Evolutionary conservation across 2,797 vertebrate species (phyloP).

Genomic region (Tragelaphus eurycerus): DNA sequence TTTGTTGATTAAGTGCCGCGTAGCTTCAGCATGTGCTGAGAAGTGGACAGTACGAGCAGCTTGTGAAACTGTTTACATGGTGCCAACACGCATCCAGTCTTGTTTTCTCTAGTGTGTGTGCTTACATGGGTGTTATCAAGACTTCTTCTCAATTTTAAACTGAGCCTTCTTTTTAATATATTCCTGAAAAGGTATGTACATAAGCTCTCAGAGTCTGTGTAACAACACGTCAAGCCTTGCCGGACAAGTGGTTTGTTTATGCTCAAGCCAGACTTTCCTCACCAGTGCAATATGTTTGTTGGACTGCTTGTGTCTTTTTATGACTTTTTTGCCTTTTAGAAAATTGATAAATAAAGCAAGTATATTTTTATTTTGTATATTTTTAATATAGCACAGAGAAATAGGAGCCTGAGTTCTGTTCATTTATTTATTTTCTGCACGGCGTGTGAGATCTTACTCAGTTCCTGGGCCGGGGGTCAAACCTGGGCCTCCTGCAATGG

Average conservation of each 20-base stretch:
- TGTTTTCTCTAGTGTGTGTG: slow-evolving; percentile 75
- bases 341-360: slow-evolving; percentile 85
- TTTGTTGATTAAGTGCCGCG: neutral
- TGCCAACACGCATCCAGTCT: slow-evolving; percentile 48
- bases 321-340: slow-evolving; percentile 86
- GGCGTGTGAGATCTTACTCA: neutral
- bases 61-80: slow-evolving; percentile 78
- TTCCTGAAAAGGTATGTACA: slow-evolving; percentile 70
- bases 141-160: slow-evolving; percentile 74
- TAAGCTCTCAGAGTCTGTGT: slow-evolving; percentile 73
- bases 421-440: neutral
- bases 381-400: neutral
- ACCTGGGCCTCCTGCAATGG: neutral
- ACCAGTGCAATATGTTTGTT: slow-evolving; percentile 82
- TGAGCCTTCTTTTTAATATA: slow-evolving; percentile 81
- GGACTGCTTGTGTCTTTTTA: slow-evolving; percentile 86
- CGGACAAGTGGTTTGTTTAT: slow-evolving; percentile 64
- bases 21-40: neutral
- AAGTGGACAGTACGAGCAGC: slow-evolving; percentile 57
- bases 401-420: neutral
- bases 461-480: neutral
- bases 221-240: slow-evolving; percentile 70
- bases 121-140: slow-evolving; percentile 76
- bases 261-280: slow-evolving; percentile 76
- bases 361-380: slow-evolving; percentile 80